phyloP scores from a whole-genome alignment of 2,113 vertebrate genomes.

The Phoenicopterus ruber region DNA sequence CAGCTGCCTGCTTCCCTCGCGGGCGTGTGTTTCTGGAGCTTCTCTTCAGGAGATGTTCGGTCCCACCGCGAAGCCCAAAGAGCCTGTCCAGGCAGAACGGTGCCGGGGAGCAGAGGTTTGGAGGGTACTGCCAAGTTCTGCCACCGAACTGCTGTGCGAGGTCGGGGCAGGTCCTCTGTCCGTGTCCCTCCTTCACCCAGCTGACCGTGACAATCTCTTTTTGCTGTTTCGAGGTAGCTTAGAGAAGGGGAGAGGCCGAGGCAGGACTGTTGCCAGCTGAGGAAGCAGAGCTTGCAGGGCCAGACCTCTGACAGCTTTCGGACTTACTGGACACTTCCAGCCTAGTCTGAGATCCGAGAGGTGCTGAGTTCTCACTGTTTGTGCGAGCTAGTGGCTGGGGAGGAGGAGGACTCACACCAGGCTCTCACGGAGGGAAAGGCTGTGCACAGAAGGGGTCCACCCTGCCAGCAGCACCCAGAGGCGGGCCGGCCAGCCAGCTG shows the following conservation, averaged over 20 bases:
- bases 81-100: not conserved
- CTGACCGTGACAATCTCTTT: not conserved
- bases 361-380: not conserved
- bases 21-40: not conserved
- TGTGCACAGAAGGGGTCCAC: not conserved
- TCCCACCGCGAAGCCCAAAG: not conserved
- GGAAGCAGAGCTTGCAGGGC: not conserved
- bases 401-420: not conserved
- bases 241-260: not conserved
- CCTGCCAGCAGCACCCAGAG: not conserved
- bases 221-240: not conserved
- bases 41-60: not conserved
- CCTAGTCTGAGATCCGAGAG: not conserved
- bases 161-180: not conserved
- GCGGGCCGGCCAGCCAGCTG: not conserved
- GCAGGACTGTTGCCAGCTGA: not conserved
- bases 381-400: not conserved
- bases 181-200: rapidly evolving
- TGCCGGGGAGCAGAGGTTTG: not conserved
- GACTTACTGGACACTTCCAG: not conserved
- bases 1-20: not conserved
- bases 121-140: not conserved
- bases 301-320: not conserved
- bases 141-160: not conserved
- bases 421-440: rapidly evolving